Conservation (phyloP, 2,888 invertebrate genomes). For the Noctuana brunneofusca region DNA sequence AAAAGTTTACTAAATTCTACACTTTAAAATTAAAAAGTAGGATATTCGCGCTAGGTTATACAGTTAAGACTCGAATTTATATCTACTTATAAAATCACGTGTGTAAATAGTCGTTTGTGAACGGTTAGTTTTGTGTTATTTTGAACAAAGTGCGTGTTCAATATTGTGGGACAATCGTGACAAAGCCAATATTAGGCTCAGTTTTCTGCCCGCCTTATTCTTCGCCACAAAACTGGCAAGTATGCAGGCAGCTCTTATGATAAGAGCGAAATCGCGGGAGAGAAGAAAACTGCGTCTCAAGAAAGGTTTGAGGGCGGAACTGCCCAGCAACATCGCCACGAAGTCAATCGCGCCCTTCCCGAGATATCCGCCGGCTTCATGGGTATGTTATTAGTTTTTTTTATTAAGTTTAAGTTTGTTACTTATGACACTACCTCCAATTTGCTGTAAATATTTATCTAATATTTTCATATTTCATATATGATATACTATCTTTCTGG, state of each 20-base stretch:
- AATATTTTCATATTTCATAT: too few species aligned
- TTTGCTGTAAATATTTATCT: not conserved
- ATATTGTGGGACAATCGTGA: slow-evolving; percentile 23
- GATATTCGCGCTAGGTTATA: slow-evolving; percentile 62
- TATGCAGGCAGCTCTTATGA: slow-evolving; percentile 96
- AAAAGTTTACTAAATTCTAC: slow-evolving; percentile 34
- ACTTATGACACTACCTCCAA: not conserved
- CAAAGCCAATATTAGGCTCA: slow-evolving; percentile 46
- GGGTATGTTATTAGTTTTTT: slow-evolving; percentile 78
- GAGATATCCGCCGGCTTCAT: slow-evolving; percentile 91
- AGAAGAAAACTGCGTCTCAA: slow-evolving; percentile 89
- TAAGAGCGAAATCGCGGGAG: slow-evolving; percentile 94
- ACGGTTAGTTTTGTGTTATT: slow-evolving; percentile 36
- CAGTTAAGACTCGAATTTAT: slow-evolving; percentile 43
- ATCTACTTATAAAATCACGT: slow-evolving; percentile 29
- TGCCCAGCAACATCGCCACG: slow-evolving; percentile 94
- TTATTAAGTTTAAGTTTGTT: not conserved
- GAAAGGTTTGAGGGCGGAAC: slow-evolving; percentile 88
- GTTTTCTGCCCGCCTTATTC: slow-evolving; percentile 53
- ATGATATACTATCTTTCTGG: too few species aligned
- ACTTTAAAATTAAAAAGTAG: slow-evolving; percentile 37
- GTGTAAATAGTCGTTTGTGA: slow-evolving; percentile 36
- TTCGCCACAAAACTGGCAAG: slow-evolving; percentile 84
- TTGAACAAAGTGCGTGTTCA: slow-evolving; percentile 28
- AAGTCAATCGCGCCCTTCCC: slow-evolving; percentile 94